A percentile compares a stretch with the other conserved stretches of the same genome.
These are phyloP conservation scores for Okamejei kenojei DNA, from an alignment of 2,797 vertebrate species.

Conservation along the genomic window DNA sequence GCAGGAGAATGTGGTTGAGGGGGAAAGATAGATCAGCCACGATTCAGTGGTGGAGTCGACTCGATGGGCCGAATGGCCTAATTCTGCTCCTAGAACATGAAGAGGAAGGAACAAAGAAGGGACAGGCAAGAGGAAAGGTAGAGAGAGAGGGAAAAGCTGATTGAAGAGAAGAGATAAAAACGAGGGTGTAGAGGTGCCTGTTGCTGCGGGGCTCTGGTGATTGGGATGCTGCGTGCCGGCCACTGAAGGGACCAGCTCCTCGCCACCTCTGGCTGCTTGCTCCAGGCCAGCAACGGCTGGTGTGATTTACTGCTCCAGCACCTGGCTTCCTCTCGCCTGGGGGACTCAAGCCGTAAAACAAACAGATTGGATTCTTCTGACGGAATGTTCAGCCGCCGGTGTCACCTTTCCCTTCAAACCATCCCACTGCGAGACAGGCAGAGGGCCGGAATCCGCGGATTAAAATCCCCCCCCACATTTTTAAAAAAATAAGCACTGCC, in stretches of 20 bases:
- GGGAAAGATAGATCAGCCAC: not conserved
- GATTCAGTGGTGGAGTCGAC: not conserved
- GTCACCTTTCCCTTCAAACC: slow-evolving; percentile 27
- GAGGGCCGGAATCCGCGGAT: not conserved
- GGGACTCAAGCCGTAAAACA: not conserved
- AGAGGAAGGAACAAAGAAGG: not conserved
- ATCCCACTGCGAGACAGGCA: not conserved
- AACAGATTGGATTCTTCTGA: slow-evolving; percentile 18
- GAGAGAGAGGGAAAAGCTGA: not conserved
- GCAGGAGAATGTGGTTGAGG: too few species aligned
- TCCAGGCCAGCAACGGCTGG: not conserved
- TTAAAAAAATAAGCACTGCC: not conserved
- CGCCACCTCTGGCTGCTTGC: not conserved
- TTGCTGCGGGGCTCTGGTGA: not conserved
- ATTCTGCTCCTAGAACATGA: not conserved
- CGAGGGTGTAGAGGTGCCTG: not conserved
- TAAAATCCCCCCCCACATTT: not conserved
- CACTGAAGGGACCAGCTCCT: not conserved
- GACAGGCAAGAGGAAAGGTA: too few species aligned
- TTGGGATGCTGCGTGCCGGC: too few species aligned
- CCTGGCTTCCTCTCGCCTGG: not conserved
- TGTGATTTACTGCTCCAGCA: slow-evolving; percentile 24
- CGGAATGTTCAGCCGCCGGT: not conserved
- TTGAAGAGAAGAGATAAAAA: not conserved
- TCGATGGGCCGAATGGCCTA: too few species aligned